These are phyloP conservation scores for Excalfactoria chinensis DNA, from an alignment of 2,113 vertebrate species.

Conservation along the genomic window DNA sequence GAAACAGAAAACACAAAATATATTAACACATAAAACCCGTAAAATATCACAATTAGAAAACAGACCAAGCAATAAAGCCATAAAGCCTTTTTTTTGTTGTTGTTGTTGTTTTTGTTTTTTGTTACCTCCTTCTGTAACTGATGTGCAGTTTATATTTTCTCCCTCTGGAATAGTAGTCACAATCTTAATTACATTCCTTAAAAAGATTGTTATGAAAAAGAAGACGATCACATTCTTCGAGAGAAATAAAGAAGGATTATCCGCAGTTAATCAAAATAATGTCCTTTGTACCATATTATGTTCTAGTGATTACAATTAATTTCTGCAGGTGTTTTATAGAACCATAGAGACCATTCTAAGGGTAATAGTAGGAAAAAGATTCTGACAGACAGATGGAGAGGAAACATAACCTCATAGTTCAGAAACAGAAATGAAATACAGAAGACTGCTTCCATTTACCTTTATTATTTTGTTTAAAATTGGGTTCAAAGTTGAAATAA, in stretches of 20 bases:
- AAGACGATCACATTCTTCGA: slow-evolving; percentile 21
- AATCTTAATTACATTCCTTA: slow-evolving; percentile 56
- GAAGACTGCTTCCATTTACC: neutral
- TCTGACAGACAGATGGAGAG: neutral
- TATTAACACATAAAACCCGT: neutral
- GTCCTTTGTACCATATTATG: neutral
- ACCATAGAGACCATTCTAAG: slow-evolving; percentile 9
- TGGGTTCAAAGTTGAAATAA: neutral
- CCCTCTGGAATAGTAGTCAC: neutral
- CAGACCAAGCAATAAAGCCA: slow-evolving; percentile 28
- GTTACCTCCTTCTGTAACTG: neutral
- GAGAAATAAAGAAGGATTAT: slow-evolving; percentile 25
- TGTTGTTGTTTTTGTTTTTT: neutral
- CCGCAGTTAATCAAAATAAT: slow-evolving; percentile 22
- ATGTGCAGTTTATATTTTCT: slow-evolving; percentile 34
- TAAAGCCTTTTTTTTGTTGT: too few species aligned
- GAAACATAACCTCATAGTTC: neutral
- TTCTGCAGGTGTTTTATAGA: neutral
- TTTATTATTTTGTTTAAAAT: neutral
- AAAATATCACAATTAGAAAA: slow-evolving; percentile 32
- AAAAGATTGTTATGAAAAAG: slow-evolving; percentile 48
- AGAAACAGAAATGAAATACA: neutral
- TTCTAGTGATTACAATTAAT: slow-evolving; percentile 37
- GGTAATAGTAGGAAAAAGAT: neutral
- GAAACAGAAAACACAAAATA: slow-evolving; percentile 13